Percentiles rank a stretch among this genome's conserved stretches.
Evolutionary conservation across 2,797 vertebrate genomes (phyloP).

Genomic region (Xiphophorus birchmanni): DNA sequence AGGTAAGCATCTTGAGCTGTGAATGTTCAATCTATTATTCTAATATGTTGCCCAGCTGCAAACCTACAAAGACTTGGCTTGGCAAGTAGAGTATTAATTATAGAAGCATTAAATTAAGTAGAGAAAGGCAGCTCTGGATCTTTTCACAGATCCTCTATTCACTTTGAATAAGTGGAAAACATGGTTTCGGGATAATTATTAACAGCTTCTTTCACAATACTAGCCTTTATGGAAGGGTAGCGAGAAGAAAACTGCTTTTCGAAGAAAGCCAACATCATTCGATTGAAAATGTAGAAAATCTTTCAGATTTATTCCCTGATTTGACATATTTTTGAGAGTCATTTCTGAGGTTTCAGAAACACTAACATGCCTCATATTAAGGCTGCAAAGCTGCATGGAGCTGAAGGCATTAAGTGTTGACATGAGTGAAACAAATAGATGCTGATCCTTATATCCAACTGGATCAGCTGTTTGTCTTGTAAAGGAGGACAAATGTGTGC

Average conservation of each 20-base stretch:
- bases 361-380: neutral
- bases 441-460: neutral
- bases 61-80: neutral
- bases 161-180: neutral
- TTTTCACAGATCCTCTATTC: neutral
- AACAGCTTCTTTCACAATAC: too few species aligned
- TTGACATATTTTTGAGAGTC: neutral
- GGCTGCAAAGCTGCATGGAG: neutral
- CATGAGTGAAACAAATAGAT: slow-evolving; percentile 1
- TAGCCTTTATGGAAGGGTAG: neutral
- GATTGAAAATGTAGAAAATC: neutral
- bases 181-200: neutral
- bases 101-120: neutral
- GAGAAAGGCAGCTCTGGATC: neutral
- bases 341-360: neutral
- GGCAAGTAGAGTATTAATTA: neutral
- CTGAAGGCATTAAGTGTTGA: neutral
- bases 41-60: neutral
- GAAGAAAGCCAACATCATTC: neutral
- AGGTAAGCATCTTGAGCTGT: neutral
- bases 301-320: neutral
- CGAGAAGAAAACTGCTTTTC: neutral
- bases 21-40: neutral
- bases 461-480: neutral
- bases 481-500: neutral